Evolutionary conservation across 2,797 vertebrate species (phyloP).

Genomic region (Stomatorhinus walkeri): DNA sequence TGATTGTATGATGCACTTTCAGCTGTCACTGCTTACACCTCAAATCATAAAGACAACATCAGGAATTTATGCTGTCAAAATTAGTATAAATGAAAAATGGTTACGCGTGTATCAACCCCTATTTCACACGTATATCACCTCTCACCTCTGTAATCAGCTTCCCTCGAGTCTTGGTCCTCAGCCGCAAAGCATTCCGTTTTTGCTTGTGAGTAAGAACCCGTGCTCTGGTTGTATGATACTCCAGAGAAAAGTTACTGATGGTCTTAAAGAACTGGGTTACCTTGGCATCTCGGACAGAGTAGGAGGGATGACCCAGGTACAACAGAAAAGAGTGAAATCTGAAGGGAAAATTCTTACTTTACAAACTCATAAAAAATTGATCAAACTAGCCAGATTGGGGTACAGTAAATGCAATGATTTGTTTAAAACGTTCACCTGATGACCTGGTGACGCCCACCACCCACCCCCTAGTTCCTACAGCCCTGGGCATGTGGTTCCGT

Average conservation of each 20-base stretch:
- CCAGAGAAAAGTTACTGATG: constrained; percentile 82
- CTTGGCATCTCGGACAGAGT: constrained; percentile 63
- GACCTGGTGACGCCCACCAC: neutral
- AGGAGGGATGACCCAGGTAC: constrained; percentile 78
- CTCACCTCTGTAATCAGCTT: constrained; percentile 89
- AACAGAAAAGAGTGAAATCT: constrained; percentile 89
- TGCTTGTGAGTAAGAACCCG: constrained; percentile 74
- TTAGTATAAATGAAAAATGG: neutral
- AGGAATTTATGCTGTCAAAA: neutral
- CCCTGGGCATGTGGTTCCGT: neutral
- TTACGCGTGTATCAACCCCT: neutral
- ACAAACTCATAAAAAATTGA: neutral
- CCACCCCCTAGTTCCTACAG: neutral
- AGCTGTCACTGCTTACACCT: neutral
- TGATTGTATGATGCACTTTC: neutral
- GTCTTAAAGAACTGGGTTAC: constrained; percentile 81
- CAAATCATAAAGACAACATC: neutral
- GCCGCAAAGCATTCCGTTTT: constrained; percentile 73
- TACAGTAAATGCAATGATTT: neutral
- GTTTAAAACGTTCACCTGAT: neutral
- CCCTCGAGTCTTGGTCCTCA: constrained; percentile 85
- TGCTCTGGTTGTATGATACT: constrained; percentile 83
- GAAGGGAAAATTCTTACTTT: neutral
- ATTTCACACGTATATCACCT: neutral
- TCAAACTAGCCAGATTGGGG: neutral